phyloP scores from a whole-genome alignment of 2,888 invertebrate genomes.

The Chesias legatella region DNA sequence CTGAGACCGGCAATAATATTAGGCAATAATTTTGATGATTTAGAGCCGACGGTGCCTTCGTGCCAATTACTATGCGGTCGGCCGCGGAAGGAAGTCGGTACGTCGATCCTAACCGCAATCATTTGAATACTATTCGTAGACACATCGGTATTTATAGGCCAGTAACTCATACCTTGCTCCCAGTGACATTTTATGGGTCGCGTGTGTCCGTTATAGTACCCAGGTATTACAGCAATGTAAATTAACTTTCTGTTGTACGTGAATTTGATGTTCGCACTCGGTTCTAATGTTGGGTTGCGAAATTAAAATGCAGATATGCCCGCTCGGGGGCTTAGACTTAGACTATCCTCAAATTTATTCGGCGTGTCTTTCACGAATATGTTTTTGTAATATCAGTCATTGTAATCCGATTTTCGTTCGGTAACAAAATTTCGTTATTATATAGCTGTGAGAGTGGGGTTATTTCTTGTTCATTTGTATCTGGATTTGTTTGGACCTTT shows the following conservation, averaged over 20 bases:
- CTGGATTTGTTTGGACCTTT: too few species aligned
- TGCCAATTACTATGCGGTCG: constrained; percentile 74
- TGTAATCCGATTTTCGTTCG: constrained; percentile 20
- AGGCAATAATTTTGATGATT: constrained; percentile 78
- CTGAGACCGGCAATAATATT: constrained; percentile 63
- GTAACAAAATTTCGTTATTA: constrained; percentile 4
- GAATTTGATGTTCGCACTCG: constrained; percentile 36
- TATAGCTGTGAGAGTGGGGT: too few species aligned
- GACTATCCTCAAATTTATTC: constrained; percentile 21
- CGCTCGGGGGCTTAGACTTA: constrained; percentile 19
- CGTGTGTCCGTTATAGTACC: constrained; percentile 54
- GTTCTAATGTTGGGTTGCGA: constrained; percentile 11
- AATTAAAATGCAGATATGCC: constrained; percentile 18
- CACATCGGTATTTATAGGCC: constrained; percentile 67
- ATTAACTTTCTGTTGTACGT: constrained; percentile 45
- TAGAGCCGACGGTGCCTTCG: constrained; percentile 58
- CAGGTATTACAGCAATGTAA: constrained; percentile 49
- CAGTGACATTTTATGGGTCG: constrained; percentile 65
- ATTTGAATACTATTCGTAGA: constrained; percentile 71
- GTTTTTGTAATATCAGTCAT: constrained; percentile 22
- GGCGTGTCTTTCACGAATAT: constrained; percentile 18
- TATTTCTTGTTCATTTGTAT: too few species aligned
- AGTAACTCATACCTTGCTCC: constrained; percentile 62
- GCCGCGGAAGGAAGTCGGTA: constrained; percentile 70
- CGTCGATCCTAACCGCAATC: constrained; percentile 73